These are phyloP conservation scores for Sussaba pulchella DNA, from an alignment of 2,888 invertebrate species.

Conservation along the genomic window DNA sequence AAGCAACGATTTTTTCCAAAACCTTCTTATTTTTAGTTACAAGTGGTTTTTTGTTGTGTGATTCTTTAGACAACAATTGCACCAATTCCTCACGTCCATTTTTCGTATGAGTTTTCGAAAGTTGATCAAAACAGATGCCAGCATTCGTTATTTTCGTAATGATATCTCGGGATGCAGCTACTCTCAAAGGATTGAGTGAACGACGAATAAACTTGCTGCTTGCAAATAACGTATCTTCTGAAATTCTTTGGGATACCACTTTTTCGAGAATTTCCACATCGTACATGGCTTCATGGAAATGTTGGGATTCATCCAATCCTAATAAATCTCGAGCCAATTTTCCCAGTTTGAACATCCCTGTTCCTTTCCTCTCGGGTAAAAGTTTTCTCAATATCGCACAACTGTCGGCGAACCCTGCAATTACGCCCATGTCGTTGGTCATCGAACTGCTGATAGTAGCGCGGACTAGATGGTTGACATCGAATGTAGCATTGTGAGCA, in stretches of 20 bases:
- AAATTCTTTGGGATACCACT: no score
- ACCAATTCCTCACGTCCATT: not conserved
- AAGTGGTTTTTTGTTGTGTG: not conserved
- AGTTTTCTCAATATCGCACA: slow-evolving; percentile 40
- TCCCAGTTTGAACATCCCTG: slow-evolving; percentile 45
- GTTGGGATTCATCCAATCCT: not conserved
- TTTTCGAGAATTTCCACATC: slow-evolving; percentile 58
- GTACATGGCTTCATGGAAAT: slow-evolving; percentile 62
- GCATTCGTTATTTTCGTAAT: not conserved
- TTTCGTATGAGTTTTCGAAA: not conserved
- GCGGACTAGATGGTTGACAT: no score
- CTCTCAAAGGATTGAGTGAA: no score
- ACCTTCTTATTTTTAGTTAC: not conserved
- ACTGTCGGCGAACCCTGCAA: slow-evolving; percentile 49
- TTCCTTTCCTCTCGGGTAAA: slow-evolving; percentile 48
- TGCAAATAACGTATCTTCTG: not conserved
- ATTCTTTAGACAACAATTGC: not conserved
- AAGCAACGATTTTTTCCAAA: not conserved
- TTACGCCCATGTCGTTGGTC: slow-evolving; percentile 22
- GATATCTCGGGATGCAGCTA: no score
- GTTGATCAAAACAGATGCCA: not conserved
- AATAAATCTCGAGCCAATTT: slow-evolving; percentile 55
- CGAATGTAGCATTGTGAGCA: slow-evolving; percentile 62
- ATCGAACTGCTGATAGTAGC: not conserved
- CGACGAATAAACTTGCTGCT: not conserved